Percentiles rank a stretch among this genome's conserved stretches.
These are phyloP conservation scores for Cygnus olor DNA, from an alignment of 2,797 vertebrate species.

Conservation along the genomic window DNA sequence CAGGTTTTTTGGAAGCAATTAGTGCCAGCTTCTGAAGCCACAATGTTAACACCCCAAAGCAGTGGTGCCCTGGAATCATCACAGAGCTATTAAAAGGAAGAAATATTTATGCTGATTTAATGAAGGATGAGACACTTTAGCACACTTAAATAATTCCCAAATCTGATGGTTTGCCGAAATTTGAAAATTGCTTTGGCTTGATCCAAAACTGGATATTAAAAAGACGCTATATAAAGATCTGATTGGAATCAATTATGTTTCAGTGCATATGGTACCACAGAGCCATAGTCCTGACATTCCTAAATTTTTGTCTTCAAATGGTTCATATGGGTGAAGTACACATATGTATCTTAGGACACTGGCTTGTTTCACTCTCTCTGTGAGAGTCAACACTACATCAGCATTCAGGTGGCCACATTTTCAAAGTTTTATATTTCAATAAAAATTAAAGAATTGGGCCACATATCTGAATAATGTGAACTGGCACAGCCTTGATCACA, in stretches of 20 bases:
- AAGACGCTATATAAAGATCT: not conserved
- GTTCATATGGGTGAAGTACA: accelerated
- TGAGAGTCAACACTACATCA: not conserved
- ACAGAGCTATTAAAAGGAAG: not conserved
- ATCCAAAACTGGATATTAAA: not conserved
- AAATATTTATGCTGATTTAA: not conserved
- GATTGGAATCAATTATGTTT: not conserved
- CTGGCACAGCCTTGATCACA: not conserved
- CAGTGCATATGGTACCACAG: not conserved
- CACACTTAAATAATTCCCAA: not conserved
- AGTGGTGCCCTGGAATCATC: not conserved
- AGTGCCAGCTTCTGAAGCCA: not conserved
- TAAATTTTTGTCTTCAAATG: not conserved
- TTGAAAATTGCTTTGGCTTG: not conserved
- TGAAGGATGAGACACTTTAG: not conserved
- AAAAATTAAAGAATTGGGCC: not conserved
- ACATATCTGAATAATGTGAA: not conserved
- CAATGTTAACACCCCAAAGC: not conserved
- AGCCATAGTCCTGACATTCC: not conserved
- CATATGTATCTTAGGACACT: not conserved
- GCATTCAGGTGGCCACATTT: not conserved
- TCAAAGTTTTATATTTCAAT: not conserved
- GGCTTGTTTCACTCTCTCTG: not conserved
- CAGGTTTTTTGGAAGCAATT: not conserved
- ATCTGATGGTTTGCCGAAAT: not conserved